Conservation (phyloP, 1,140 invertebrate species). For the Zaprionus taronus region DNA sequence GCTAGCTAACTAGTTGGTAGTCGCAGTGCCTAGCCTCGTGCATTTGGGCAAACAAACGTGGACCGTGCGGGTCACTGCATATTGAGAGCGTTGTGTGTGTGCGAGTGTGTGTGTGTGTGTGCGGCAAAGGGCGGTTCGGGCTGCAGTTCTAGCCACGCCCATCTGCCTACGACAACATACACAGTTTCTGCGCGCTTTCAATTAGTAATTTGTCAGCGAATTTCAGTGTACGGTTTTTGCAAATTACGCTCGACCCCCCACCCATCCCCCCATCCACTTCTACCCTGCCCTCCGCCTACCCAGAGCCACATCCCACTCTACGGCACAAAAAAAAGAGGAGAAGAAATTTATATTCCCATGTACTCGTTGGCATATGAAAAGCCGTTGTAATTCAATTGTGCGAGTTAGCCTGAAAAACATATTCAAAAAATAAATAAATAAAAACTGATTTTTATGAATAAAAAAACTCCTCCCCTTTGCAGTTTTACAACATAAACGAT, state of each 20-base stretch:
- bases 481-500: constrained; percentile 15
- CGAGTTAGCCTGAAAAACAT: constrained; percentile 43
- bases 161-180: constrained; percentile 44
- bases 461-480: background rate
- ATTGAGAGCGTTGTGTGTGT: constrained; percentile 55
- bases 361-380: constrained; percentile 46
- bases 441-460: background rate
- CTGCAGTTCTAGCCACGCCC: constrained; percentile 26
- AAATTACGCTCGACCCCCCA: constrained; percentile 52
- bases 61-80: constrained; percentile 72
- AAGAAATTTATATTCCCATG: constrained; percentile 36
- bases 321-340: background rate
- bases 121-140: background rate
- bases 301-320: background rate
- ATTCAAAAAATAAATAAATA: constrained; percentile 45
- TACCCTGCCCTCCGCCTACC: background rate
- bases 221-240: constrained; percentile 53
- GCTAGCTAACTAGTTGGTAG: constrained; percentile 5
- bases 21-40: constrained; percentile 30
- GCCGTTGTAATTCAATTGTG: constrained; percentile 71
- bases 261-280: background rate
- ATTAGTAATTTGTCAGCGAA: constrained; percentile 78
- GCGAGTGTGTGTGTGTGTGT: constrained; percentile 24
- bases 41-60: constrained; percentile 80
- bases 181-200: constrained; percentile 68